Evolutionary conservation across 2,888 invertebrate species (phyloP).

Genomic region (Strigamia transsilvanica): DNA sequence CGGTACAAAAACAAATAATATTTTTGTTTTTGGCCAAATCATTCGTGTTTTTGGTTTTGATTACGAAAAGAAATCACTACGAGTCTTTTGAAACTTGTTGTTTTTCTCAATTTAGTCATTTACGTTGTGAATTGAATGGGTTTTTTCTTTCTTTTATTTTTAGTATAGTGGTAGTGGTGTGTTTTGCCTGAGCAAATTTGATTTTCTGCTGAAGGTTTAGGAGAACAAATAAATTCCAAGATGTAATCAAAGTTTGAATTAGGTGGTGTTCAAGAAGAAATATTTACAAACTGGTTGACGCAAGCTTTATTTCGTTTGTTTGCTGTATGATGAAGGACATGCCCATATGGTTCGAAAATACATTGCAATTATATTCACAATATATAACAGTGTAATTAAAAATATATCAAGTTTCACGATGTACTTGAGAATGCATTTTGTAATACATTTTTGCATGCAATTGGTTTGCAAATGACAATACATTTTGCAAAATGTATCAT

Average conservation of each 20-base stretch:
- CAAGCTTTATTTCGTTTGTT: not conserved
- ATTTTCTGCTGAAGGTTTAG: not conserved
- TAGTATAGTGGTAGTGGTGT: not conserved
- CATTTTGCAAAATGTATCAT: too few species aligned
- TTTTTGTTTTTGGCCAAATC: too few species aligned
- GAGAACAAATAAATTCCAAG: not conserved
- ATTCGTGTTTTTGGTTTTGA: too few species aligned
- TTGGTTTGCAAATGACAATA: too few species aligned
- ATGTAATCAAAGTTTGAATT: not conserved
- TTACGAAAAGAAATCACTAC: too few species aligned
- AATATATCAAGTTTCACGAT: too few species aligned
- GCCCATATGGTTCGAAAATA: too few species aligned
- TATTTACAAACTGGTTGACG: not conserved
- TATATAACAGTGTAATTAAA: too few species aligned
- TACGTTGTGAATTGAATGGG: not conserved
- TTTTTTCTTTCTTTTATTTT: not conserved
- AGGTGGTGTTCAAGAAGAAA: not conserved
- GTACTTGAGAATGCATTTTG: too few species aligned
- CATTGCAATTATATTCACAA: too few species aligned
- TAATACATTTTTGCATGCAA: too few species aligned
- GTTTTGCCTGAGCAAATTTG: constrained; percentile 5
- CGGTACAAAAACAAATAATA: too few species aligned
- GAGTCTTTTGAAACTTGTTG: not conserved
- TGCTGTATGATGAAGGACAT: not conserved
- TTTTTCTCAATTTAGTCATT: not conserved